Base-by-base conservation (phyloP, 2,797 vertebrate species). In the Halcyon badia region DNA sequence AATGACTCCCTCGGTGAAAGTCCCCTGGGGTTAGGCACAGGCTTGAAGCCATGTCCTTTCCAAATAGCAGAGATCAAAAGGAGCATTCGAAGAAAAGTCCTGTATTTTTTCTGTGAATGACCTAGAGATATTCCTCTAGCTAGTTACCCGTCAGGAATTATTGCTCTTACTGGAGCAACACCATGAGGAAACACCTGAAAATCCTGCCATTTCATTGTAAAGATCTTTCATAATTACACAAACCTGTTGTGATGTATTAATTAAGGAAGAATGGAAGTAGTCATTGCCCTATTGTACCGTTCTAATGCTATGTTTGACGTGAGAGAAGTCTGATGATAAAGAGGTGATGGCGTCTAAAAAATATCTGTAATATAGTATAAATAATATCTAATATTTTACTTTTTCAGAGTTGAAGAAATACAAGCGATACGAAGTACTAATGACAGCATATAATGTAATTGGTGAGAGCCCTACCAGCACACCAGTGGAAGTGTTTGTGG, bases 391-490 rank as follows among this genome's bases (percentile, higher is more conserved):
- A n/a, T 70, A 68, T 87, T 93, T 88, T 91, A 11, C 42, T 39
- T 96, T 93, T 94, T 49, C 94, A 99, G 99, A 99, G 72, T 97
- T 99, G 60, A 99, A 99, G 97, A 99, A 99, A 93, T 99, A 99
- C 97, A 98, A 98, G 86, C 98, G 98, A 87, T 99, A 99, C 20
- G 99, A 99, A 97, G 98, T 99, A 33, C 94, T 98, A 17, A 98
- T 99, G 98, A 99, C 99, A 0, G 99, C 99, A 54, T 99, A 99
- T 96, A 99, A 99, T 46, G 97, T 99, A 64, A 97, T 99, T 2
- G 99, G 99, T 1, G 99, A 99, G 97, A 99, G 99, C 92, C 99
- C 99, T 1, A 98, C 99, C 78, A 99, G 99, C 10, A 39, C 93
- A 1, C 99, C 99, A 0, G 98, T 99, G 15, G 99, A 99, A 97